These are phyloP conservation scores for Octopus bimaculoides DNA, from an alignment of 1,140 invertebrate genomes.

Conservation along the genomic window DNA sequence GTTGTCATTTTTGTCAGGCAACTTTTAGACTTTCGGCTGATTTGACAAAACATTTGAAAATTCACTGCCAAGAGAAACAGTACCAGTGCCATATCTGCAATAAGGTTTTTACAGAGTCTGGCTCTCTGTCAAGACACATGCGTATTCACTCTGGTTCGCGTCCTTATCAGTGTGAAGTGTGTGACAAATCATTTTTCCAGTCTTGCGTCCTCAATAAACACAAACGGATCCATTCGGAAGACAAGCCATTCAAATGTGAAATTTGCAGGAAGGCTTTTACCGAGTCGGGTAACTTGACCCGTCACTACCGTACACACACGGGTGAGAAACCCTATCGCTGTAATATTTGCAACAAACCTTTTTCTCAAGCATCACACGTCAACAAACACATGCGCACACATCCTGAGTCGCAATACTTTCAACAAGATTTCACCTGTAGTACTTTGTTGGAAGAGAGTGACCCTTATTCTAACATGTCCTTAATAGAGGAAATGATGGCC, in stretches of 20 bases:
- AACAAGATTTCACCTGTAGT: conserved; percentile 46
- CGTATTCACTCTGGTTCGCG: conserved; percentile 4
- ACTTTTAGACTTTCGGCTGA: conserved; percentile 76
- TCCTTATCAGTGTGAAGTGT: conserved; percentile 19
- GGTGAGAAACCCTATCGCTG: conserved; percentile 63
- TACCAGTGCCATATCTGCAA: conserved; percentile 34
- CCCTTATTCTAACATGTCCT: too few relatives aligned
- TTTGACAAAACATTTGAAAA: background rate
- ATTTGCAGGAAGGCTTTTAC: conserved; percentile 18
- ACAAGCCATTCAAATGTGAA: conserved; percentile 29
- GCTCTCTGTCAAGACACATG: conserved; percentile 65
- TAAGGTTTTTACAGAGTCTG: conserved; percentile 53
- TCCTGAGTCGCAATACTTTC: conserved; percentile 92
- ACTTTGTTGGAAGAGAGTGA: too few relatives aligned
- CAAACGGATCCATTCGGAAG: conserved; percentile 36
- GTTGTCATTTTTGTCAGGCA: conserved; percentile 85
- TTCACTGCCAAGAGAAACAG: background rate
- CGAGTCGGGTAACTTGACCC: conserved; percentile 18
- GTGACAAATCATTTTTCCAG: conserved; percentile 23
- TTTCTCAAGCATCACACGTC: conserved; percentile 87
- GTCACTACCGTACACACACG: conserved; percentile 22
- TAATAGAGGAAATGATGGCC: background rate
- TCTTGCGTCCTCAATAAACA: conserved; percentile 32
- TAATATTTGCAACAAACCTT: conserved; percentile 85
- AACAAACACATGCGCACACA: conserved; percentile 57